Conservation (phyloP, 2,113 vertebrate species). For the Leptosomus discolor region DNA sequence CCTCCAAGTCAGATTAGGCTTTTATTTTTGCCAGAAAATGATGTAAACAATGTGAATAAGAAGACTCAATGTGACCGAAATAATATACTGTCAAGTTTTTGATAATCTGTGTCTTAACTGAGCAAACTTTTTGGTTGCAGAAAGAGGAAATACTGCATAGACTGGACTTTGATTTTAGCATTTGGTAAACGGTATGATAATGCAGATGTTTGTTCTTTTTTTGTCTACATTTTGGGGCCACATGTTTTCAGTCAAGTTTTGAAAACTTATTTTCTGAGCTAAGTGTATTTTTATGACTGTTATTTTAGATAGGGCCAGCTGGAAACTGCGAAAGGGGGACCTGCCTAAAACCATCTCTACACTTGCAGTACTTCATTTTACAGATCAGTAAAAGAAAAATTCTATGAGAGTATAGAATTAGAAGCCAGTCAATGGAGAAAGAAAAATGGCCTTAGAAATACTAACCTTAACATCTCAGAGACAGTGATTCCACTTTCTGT, state of each 20-base stretch:
- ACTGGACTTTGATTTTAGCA: neutral
- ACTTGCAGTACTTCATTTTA: neutral
- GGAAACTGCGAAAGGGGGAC: neutral
- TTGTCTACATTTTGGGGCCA: conserved; percentile 9
- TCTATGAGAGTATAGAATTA: neutral
- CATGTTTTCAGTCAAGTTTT: conserved; percentile 4
- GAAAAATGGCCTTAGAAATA: neutral
- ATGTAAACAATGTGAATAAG: neutral
- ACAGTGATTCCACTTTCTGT: neutral
- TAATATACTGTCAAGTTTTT: neutral
- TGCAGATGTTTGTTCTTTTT: conserved; percentile 20
- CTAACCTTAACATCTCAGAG: neutral
- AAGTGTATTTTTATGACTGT: neutral
- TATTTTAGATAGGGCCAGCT: neutral
- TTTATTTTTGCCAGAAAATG: neutral
- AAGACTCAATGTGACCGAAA: neutral
- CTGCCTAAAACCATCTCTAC: neutral
- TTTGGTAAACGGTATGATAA: conserved; percentile 29
- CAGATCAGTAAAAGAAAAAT: neutral
- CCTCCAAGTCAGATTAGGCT: neutral
- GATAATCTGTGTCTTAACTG: neutral
- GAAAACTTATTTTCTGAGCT: neutral
- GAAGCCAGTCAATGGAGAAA: neutral
- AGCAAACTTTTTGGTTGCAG: neutral
- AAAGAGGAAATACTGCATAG: neutral